Conservation (phyloP, 2,113 vertebrate genomes). For the Xenopus borealis region DNA sequence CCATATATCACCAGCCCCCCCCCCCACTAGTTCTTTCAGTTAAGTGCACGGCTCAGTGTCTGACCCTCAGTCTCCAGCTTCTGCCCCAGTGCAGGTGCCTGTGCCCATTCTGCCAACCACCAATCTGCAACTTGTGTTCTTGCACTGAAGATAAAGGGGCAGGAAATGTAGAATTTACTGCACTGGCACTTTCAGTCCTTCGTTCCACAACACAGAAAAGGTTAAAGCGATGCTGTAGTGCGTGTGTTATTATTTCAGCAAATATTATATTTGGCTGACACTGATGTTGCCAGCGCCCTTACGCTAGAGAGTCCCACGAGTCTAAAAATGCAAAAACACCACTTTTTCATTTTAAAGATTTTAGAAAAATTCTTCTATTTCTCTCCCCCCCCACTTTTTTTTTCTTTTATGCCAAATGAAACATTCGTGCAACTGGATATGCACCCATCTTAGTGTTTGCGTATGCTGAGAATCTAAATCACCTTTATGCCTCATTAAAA, state of each 20-base stretch:
- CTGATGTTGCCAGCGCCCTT: not conserved
- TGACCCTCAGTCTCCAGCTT: too few species aligned
- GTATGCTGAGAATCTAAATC: not conserved
- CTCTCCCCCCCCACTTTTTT: not conserved
- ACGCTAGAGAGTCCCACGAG: not conserved
- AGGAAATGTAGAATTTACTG: too few species aligned
- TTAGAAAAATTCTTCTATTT: conserved; percentile 11
- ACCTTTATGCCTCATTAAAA: not conserved
- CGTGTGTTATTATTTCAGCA: conserved; percentile 25
- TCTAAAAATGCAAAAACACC: conserved; percentile 1
- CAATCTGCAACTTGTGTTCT: too few species aligned
- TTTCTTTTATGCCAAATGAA: not conserved
- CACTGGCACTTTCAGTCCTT: too few species aligned
- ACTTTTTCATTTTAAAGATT: conserved; percentile 8
- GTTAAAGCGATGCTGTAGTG: not conserved
- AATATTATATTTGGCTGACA: conserved; percentile 29
- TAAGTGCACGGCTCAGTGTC: too few species aligned
- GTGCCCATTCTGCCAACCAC: too few species aligned
- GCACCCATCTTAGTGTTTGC: not conserved
- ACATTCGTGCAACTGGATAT: not conserved
- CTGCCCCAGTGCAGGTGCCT: too few species aligned
- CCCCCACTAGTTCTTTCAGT: too few species aligned
- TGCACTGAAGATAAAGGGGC: too few species aligned
- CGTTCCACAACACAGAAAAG: not conserved
- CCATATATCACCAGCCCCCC: too few species aligned